A percentile compares a stretch with the other conserved stretches of the same genome.
Evolutionary conservation across 2,888 invertebrate genomes (phyloP).

Genomic region (Balanococcus diminutus): DNA sequence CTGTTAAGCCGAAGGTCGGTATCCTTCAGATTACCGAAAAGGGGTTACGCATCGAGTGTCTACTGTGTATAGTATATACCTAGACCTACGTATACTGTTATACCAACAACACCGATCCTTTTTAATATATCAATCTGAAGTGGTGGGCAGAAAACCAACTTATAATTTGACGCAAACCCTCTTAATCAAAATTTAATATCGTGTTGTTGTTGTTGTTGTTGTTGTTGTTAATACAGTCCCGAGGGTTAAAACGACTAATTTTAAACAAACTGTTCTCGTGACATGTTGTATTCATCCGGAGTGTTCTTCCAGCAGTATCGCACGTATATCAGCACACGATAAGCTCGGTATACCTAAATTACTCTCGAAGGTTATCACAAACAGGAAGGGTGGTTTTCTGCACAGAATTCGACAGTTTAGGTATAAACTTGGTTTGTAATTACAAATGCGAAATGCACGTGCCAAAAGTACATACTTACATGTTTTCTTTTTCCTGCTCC

Average conservation of each 20-base stretch:
- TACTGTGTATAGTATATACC: not conserved
- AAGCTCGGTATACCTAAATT: not conserved
- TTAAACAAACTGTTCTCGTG: conserved; percentile 40
- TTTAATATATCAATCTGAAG: conserved; percentile 48
- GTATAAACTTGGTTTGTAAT: not conserved
- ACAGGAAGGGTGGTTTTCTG: not conserved
- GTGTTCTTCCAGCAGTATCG: not conserved
- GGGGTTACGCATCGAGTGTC: not conserved
- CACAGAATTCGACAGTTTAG: not conserved
- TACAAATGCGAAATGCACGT: too few relatives aligned
- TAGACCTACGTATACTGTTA: not conserved
- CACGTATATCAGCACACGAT: not conserved
- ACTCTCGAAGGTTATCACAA: not conserved
- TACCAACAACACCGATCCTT: not conserved
- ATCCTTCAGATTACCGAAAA: not conserved
- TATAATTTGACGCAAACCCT: conserved; percentile 51
- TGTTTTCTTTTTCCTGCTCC: not conserved
- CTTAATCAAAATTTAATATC: conserved; percentile 52
- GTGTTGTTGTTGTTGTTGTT: too few relatives aligned
- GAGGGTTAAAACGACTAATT: conserved; percentile 47
- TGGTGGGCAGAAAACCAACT: conserved; percentile 51
- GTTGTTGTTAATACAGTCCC: conserved; percentile 41
- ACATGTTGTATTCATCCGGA: conserved; percentile 14
- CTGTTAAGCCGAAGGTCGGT: conserved; percentile 35
- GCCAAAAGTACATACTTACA: not conserved